A percentile compares a stretch with the other conserved stretches of the same genome.
phyloP scores from a whole-genome alignment of 2,797 vertebrate species.

The Acanthiza pusilla region DNA sequence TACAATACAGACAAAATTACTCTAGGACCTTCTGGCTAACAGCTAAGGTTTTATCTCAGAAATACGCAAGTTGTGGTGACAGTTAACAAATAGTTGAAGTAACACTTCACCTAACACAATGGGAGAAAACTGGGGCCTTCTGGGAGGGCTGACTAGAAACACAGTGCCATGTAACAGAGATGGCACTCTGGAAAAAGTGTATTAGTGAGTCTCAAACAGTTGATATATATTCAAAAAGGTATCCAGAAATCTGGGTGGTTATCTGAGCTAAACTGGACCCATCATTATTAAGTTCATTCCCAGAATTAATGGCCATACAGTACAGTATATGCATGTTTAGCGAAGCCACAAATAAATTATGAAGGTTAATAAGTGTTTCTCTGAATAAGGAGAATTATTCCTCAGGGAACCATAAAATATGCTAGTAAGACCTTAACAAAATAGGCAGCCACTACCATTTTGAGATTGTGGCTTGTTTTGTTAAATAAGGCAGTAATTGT shows the following conservation, averaged over 20 bases:
- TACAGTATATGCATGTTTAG: conserved; percentile 48
- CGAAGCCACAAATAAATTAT: conserved; percentile 66
- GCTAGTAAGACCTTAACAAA: conserved; percentile 57
- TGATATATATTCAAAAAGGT: conserved; percentile 1
- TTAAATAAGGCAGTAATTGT: conserved; percentile 63
- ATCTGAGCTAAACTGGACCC: conserved; percentile 45
- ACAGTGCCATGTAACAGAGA: background rate
- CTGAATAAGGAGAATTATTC: conserved; percentile 62
- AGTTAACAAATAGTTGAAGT: background rate
- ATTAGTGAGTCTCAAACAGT: background rate
- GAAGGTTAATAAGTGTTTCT: conserved; percentile 57
- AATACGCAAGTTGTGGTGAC: background rate
- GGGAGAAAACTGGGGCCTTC: background rate
- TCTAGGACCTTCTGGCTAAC: background rate
- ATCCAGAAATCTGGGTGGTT: conserved; percentile 53
- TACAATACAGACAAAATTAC: background rate
- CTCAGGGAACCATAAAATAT: conserved; percentile 41
- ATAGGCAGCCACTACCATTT: conserved; percentile 50
- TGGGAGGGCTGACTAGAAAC: background rate
- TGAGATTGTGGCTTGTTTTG: conserved; percentile 62
- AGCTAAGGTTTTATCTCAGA: background rate
- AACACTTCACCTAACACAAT: background rate
- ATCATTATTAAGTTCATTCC: conserved; percentile 63
- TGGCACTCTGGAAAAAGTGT: background rate
- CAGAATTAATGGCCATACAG: conserved; percentile 40